Evolutionary conservation across 2,888 invertebrate genomes (phyloP).

Genomic region (Helicoverpa assulta): DNA sequence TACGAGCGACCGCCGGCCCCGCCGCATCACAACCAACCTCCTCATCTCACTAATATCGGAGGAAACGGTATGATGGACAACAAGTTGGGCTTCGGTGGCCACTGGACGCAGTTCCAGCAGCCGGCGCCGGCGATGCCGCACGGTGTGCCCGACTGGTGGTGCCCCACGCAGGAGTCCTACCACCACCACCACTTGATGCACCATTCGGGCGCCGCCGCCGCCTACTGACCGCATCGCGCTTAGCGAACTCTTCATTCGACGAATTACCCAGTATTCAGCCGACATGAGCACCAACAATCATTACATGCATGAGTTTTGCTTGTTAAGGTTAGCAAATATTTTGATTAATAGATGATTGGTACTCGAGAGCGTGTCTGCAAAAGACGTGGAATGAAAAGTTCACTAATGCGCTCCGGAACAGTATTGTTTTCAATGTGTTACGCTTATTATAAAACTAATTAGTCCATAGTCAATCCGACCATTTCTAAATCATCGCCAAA

Average conservation of each 20-base stretch:
- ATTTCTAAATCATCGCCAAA: conserved; percentile 73
- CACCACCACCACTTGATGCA: conserved; percentile 91
- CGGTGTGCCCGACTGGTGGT: conserved; percentile 89
- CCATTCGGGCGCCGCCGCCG: conserved; percentile 93
- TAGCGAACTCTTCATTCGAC: conserved; percentile 89
- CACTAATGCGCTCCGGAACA: conserved; percentile 80
- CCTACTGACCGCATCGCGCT: conserved; percentile 93
- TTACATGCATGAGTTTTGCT: conserved; percentile 32
- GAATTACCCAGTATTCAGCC: conserved; percentile 55
- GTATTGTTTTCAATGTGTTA: conserved; percentile 77
- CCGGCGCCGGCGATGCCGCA: conserved; percentile 92
- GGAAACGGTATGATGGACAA: conserved; percentile 92
- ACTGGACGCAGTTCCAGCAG: conserved; percentile 92
- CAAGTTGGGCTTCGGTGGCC: conserved; percentile 92
- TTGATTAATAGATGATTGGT: conserved; percentile 35
- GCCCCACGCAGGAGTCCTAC: conserved; percentile 87
- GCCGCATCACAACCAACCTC: conserved; percentile 80
- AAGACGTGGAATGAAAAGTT: conserved; percentile 87
- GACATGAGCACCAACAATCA: conserved; percentile 45
- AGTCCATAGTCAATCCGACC: conserved; percentile 77
- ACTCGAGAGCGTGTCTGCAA: conserved; percentile 35
- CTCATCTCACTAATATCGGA: conserved; percentile 83
- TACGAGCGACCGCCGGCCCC: conserved; percentile 93
- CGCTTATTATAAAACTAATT: conserved; percentile 81
- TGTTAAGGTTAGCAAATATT: conserved; percentile 34